A percentile compares a stretch with the other conserved stretches of the same genome.
Conservation (phyloP, 2,888 invertebrate genomes). For the Drosophila rubida region DNA sequence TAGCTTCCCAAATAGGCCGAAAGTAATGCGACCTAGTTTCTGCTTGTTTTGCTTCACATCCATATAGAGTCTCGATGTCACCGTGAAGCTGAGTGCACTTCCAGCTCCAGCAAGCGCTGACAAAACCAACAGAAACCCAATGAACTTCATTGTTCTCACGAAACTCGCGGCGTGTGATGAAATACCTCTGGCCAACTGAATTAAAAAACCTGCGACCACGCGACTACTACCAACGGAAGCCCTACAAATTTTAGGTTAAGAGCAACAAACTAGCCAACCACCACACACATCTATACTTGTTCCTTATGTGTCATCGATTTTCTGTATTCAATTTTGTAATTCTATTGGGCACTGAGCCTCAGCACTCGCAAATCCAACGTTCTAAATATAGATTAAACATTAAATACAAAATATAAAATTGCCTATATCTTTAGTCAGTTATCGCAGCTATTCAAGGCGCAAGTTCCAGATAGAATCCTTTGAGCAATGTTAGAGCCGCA, state of each 20-base stretch:
- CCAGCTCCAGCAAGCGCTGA: conserved; percentile 27
- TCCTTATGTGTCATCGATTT: conserved; percentile 47
- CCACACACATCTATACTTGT: background rate
- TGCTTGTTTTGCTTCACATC: conserved; percentile 91
- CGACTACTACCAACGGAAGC: conserved; percentile 44
- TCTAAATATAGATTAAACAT: background rate
- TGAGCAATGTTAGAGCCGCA: too few relatives aligned
- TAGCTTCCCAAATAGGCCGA: conserved; percentile 92
- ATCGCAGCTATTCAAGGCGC: too few relatives aligned
- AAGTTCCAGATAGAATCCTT: too few relatives aligned
- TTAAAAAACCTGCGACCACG: conserved; percentile 22
- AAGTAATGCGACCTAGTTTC: conserved; percentile 90
- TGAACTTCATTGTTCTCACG: conserved; percentile 53
- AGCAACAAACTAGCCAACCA: conserved; percentile 59
- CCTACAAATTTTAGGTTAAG: conserved; percentile 71
- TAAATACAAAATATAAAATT: too few relatives aligned
- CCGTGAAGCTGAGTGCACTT: conserved; percentile 77
- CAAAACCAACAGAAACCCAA: conserved; percentile 39
- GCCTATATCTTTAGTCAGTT: too few relatives aligned
- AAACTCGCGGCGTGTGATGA: conserved; percentile 38
- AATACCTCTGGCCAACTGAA: conserved; percentile 59
- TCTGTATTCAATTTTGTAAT: conserved; percentile 10
- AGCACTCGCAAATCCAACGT: background rate
- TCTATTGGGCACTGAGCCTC: background rate
- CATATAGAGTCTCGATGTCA: conserved; percentile 89